These are phyloP conservation scores for Zeugodacus cucurbitae DNA, from an alignment of 1,140 invertebrate genomes.

Conservation along the genomic window DNA sequence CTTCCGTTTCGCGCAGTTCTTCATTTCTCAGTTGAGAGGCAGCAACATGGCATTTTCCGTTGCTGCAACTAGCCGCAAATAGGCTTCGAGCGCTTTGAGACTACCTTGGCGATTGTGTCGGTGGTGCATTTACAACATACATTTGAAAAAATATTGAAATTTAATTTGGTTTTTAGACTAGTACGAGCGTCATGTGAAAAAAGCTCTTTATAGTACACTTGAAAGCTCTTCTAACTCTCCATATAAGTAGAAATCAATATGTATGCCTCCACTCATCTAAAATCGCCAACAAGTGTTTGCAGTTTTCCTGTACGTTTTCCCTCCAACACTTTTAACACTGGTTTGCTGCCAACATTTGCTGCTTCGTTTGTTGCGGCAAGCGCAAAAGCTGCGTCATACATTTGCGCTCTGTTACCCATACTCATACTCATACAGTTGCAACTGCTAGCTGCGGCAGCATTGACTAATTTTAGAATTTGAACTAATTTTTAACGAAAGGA, in stretches of 20 bases:
- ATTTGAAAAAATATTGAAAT: neutral
- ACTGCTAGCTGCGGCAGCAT: neutral
- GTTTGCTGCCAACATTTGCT: slow-evolving; percentile 24
- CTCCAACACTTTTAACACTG: neutral
- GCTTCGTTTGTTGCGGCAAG: neutral
- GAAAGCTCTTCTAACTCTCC: slow-evolving; percentile 8
- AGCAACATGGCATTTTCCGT: neutral
- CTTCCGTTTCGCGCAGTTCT: neutral
- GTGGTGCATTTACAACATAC: neutral
- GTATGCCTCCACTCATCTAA: too few species aligned
- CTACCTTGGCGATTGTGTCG: neutral
- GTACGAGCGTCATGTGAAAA: too few species aligned
- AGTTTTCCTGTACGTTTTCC: neutral
- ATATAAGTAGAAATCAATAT: too few species aligned
- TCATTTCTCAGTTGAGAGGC: neutral
- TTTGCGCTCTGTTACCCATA: neutral
- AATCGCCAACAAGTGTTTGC: slow-evolving; percentile 28
- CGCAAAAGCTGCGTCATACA: slow-evolving; percentile 33
- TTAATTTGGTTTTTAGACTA: neutral
- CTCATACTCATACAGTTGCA: neutral
- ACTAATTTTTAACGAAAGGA: slow-evolving; percentile 37
- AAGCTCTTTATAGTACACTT: too few species aligned
- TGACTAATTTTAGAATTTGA: slow-evolving; percentile 39
- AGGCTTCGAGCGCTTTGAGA: neutral
- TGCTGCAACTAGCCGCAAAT: neutral